Evolutionary conservation across 2,888 invertebrate genomes (phyloP).

Genomic region (Acanthosepion lycidas): DNA sequence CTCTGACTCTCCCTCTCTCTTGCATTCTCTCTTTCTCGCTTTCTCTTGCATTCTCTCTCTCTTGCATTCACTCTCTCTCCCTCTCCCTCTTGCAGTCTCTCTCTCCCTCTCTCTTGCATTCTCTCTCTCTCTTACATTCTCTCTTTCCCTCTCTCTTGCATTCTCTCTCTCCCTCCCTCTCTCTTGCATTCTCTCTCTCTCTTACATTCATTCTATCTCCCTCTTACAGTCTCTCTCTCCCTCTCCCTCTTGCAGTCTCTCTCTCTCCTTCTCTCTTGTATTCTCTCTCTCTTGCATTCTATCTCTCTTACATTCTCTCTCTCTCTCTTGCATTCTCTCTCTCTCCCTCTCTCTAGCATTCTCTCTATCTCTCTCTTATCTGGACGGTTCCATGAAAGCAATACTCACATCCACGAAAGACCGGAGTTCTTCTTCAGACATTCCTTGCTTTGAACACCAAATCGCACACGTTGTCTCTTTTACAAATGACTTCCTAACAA

Average conservation of each 20-base stretch:
- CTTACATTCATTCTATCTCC: no score
- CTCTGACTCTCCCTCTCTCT: no score
- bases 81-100: not conserved
- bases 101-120: no score
- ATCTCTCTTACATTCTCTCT: not conserved
- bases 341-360: not conserved
- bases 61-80: not conserved
- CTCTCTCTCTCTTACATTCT: no score
- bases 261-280: not conserved
- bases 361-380: not conserved
- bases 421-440: constrained; percentile 65
- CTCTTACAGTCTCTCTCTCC: no score
- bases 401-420: constrained; percentile 60
- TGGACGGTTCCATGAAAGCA: not conserved
- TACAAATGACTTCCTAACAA: constrained; percentile 58
- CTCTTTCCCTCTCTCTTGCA: no score
- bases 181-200: no score
- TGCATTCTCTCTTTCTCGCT: no score
- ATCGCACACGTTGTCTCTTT: constrained; percentile 62
- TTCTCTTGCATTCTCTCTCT: no score
- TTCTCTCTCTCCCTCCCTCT: no score
- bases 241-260: not conserved
- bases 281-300: no score
- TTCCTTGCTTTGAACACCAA: constrained; percentile 66
- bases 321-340: not conserved